Conservation (phyloP, 2,888 invertebrate genomes). For the Caenorhabditis macrosperma region DNA sequence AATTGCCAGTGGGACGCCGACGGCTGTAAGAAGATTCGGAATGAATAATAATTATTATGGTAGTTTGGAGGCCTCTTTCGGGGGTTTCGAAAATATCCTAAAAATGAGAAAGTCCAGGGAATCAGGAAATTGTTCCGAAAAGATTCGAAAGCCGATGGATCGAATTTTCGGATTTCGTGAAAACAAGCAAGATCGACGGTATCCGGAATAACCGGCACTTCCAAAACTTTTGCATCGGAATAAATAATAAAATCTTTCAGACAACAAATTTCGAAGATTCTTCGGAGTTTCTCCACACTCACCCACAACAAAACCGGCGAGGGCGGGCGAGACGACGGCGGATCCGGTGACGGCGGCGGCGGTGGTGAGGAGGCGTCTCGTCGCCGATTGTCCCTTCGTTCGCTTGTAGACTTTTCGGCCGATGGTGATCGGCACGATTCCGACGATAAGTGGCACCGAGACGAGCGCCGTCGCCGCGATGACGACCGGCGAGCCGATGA, state of each 20-base stretch:
- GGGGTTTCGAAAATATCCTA: background rate
- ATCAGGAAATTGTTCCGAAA: no score
- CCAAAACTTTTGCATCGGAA: no score
- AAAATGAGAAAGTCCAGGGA: no score
- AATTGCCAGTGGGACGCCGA: slow-evolving; percentile 34
- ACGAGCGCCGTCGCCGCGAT: slow-evolving; percentile 27
- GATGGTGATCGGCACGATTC: slow-evolving; percentile 12
- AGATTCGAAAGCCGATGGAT: background rate
- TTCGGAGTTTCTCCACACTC: no score
- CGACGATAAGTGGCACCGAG: slow-evolving; percentile 25
- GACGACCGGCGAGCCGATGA: slow-evolving; percentile 29
- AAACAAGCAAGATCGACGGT: no score
- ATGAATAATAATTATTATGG: background rate
- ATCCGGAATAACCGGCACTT: no score
- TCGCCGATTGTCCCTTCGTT: slow-evolving; percentile 14
- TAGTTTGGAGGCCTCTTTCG: no score
- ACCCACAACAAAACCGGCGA: slow-evolving; percentile 30
- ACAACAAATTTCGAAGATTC: no score
- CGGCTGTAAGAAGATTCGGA: slow-evolving; percentile 14
- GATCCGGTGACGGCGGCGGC: slow-evolving; percentile 30
- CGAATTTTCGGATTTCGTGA: no score
- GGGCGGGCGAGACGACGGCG: slow-evolving; percentile 11
- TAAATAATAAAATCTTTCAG: no score
- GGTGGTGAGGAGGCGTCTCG: slow-evolving; percentile 15
- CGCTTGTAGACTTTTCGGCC: slow-evolving; percentile 29